Evolutionary conservation across 1,140 invertebrate species (phyloP).

Genomic region (Nephila pilipes): DNA sequence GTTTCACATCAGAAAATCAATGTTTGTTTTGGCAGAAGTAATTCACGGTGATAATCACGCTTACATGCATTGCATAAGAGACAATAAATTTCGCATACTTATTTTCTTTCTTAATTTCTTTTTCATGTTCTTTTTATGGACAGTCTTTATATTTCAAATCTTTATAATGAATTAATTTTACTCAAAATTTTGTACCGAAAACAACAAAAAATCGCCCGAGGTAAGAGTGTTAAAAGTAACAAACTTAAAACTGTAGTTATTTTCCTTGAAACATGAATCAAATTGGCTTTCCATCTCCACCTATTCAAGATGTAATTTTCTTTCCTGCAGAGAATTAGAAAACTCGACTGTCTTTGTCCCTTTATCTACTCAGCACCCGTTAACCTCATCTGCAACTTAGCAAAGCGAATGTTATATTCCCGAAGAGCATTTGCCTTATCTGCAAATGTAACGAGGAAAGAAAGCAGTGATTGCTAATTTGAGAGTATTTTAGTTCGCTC

Average conservation of each 20-base stretch:
- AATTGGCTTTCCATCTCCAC: background rate
- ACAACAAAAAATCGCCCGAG: too few species aligned
- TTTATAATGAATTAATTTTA: too few species aligned
- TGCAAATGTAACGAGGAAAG: conserved; percentile 4
- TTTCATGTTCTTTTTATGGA: too few species aligned
- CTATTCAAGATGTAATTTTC: conserved; percentile 31
- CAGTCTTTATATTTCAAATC: too few species aligned
- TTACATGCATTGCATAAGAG: too few species aligned
- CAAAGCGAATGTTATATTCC: background rate
- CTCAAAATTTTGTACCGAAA: too few species aligned
- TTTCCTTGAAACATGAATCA: background rate
- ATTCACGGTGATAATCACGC: too few species aligned
- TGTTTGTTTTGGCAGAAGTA: too few species aligned
- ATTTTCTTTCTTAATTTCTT: too few species aligned
- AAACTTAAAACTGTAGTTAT: background rate
- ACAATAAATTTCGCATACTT: too few species aligned
- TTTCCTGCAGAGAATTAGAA: conserved; percentile 25
- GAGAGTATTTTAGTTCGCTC: conserved; percentile 51
- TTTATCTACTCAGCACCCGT: conserved; percentile 2
- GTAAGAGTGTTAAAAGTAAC: too few species aligned
- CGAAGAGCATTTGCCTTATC: conserved; percentile 28
- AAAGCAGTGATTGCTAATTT: conserved; percentile 62
- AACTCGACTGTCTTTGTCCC: background rate
- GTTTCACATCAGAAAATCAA: too few species aligned
- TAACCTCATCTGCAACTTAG: background rate